These are phyloP conservation scores for Cololabis saira DNA, from an alignment of 2,113 vertebrate genomes.

Conservation along the genomic window DNA sequence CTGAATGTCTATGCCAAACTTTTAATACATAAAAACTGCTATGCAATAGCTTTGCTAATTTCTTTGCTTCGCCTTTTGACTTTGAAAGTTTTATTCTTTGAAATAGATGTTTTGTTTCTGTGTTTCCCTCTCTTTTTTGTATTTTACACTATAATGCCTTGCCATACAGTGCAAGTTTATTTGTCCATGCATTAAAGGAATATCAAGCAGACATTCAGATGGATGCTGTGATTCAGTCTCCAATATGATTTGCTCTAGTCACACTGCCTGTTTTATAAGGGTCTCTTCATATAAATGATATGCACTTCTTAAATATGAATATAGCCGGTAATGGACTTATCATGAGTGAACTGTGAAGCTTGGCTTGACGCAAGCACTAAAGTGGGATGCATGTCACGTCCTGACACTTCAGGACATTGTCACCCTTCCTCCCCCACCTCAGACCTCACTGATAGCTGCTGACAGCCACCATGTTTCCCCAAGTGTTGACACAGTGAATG, in stretches of 20 bases:
- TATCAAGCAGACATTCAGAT: conserved; percentile 45
- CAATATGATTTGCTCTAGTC: conserved; percentile 49
- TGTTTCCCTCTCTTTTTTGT: conserved; percentile 20
- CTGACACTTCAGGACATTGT: conserved; percentile 63
- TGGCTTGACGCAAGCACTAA: conserved; percentile 55
- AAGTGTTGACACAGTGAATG: conserved; percentile 67
- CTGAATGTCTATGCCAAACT: neutral
- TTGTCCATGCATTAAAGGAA: conserved; percentile 26
- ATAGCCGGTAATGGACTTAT: conserved; percentile 66
- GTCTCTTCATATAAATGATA: conserved; percentile 19
- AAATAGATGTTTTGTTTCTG: conserved; percentile 32
- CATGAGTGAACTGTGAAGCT: conserved; percentile 52
- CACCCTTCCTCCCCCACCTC: conserved; percentile 38
- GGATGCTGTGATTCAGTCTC: conserved; percentile 9
- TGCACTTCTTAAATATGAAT: conserved; percentile 35
- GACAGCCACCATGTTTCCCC: conserved; percentile 74
- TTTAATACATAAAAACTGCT: conserved; percentile 20
- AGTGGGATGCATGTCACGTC: conserved; percentile 73
- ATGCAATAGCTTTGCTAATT: neutral
- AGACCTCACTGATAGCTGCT: conserved; percentile 56
- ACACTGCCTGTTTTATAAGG: conserved; percentile 39
- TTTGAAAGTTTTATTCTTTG: conserved; percentile 5
- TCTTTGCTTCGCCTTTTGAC: conserved; percentile 1
- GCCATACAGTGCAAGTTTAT: conserved; percentile 23
- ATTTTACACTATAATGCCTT: conserved; percentile 9